Evolutionary conservation across 2,113 vertebrate genomes (phyloP).

Genomic region (Elachura formosa): DNA sequence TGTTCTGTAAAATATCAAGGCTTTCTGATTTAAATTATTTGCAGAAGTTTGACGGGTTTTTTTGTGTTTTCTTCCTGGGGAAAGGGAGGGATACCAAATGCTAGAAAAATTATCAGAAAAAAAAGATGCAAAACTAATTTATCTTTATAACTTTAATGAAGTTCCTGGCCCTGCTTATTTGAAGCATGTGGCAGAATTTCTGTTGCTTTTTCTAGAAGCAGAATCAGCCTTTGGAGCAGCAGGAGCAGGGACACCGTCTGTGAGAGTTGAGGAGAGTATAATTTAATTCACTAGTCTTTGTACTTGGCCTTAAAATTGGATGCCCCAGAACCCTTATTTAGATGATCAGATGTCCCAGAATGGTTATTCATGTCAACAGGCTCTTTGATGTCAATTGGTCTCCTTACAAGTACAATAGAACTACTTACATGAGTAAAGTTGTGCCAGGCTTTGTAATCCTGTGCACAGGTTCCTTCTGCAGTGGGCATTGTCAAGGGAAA

Average conservation of each 20-base stretch:
- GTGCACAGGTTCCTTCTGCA: neutral
- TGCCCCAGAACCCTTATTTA: neutral
- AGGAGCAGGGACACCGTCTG: neutral
- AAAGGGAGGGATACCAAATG: neutral
- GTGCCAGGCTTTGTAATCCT: too few species aligned
- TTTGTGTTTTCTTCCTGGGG: neutral
- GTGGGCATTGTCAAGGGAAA: neutral
- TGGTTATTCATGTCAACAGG: neutral
- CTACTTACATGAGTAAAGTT: neutral
- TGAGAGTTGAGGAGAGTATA: neutral
- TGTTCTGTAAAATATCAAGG: constrained; percentile 57
- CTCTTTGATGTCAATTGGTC: neutral
- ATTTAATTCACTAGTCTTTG: neutral
- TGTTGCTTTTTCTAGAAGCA: neutral
- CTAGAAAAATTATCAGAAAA: neutral
- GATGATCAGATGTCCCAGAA: neutral
- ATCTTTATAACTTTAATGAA: neutral
- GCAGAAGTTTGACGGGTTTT: neutral
- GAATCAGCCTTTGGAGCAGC: neutral
- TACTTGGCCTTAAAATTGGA: neutral
- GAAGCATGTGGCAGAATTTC: neutral
- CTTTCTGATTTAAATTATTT: constrained; percentile 61
- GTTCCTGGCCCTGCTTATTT: neutral
- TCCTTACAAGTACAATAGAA: neutral
- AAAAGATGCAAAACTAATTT: constrained; percentile 23